Evolutionary conservation across 2,113 vertebrate species (phyloP), one percentile per base, ranked within the genome.

Genomic region (Passerina amoena): DNA sequence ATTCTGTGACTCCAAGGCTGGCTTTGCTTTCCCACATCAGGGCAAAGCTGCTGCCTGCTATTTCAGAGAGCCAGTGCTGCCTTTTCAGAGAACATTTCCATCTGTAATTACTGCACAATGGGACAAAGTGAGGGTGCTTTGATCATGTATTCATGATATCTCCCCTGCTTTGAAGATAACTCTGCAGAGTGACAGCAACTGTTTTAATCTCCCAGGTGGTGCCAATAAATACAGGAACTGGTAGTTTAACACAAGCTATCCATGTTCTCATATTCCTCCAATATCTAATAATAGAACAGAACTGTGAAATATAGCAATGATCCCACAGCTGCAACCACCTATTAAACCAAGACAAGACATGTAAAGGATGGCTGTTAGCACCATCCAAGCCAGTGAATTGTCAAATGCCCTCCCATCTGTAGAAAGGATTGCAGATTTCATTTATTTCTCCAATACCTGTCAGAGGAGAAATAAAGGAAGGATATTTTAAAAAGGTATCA

Each of bases 261-360:
- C 40, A 2, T 70, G 35, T 50, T 51, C 75, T 63, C 84, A 44
- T 93, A 91, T 92, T 91, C 70, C 95, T 89, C 82, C 59, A 53
- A 70, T 45, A 86, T 60, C 87, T 93, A 90, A 87, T 87, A 94
- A 96, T 82, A 92, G 84, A 75, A 78, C 40, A 60, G 54, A 60
- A 60, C 60, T 54, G 76, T 83, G 77, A 88, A 92, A 82, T 76
- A 57, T 1, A 92, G 82, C 86, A 68, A 24, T 25, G 91, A 97
- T 92, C 88, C 86, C 75, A 83, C 88, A 92, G 53, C 65, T 82
- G 79, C 89, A 95, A 27, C 19, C 66, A 71, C 88, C 94, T 84
- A 82, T 97, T 97, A 97, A 92, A 81, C 40, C 63, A 65, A 42
- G 64, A 47, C 17, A 63, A 80, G 63, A 73, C 6, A 3, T 19